A percentile compares a stretch with the other conserved stretches of the same genome.
Evolutionary conservation across 2,797 vertebrate species (phyloP).

Genomic region (Gymnothorax reevesii): DNA sequence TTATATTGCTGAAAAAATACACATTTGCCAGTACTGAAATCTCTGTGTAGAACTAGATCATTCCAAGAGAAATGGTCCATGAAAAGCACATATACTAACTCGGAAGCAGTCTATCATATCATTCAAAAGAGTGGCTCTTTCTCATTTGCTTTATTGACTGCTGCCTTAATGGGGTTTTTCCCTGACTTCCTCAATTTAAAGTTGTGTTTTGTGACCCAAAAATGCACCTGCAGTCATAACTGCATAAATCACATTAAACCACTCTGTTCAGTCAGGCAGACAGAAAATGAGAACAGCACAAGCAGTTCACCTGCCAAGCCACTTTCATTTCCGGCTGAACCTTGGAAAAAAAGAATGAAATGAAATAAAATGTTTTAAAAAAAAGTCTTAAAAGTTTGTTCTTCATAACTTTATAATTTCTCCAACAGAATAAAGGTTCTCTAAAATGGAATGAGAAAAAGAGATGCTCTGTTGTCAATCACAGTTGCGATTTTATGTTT

Average conservation of each 20-base stretch:
- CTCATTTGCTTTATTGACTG: not conserved
- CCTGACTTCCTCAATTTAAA: not conserved
- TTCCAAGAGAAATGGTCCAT: no score
- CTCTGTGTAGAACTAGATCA: no score
- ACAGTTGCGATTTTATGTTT: not conserved
- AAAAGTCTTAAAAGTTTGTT: not conserved
- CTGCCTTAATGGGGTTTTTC: not conserved
- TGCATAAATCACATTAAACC: constrained; percentile 4
- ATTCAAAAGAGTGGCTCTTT: no score
- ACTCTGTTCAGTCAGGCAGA: not conserved
- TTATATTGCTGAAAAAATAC: no score
- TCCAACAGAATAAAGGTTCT: not conserved
- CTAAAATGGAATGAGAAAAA: not conserved
- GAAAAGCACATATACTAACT: no score
- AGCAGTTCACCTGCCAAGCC: not conserved
- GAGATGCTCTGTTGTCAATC: not conserved
- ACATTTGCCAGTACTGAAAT: no score
- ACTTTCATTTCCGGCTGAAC: not conserved
- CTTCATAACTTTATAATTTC: not conserved
- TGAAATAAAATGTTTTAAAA: not conserved
- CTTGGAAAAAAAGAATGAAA: not conserved
- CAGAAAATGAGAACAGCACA: not conserved
- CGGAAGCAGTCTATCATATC: no score
- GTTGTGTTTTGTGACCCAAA: not conserved
- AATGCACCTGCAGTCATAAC: not conserved